A percentile compares a stretch with the other conserved stretches of the same genome.
Evolutionary conservation across 2,113 vertebrate species (phyloP).

Genomic region (Pterocles gutturalis): DNA sequence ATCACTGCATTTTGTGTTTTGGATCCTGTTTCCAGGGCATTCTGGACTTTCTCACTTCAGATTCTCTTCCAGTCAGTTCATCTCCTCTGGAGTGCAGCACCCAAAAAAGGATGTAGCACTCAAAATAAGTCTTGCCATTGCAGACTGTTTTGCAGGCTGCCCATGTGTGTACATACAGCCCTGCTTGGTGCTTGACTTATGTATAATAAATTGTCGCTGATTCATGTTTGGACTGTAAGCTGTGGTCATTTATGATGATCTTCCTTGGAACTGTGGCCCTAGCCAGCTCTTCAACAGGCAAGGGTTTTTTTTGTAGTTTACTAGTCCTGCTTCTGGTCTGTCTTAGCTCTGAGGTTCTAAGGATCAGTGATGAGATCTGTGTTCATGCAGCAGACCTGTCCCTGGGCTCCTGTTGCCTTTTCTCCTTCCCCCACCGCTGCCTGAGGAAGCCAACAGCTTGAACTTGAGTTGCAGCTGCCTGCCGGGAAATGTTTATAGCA

Average conservation of each 20-base stretch:
- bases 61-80: background rate
- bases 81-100: background rate
- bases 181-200: background rate
- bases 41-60: background rate
- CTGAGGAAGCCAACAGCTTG: background rate
- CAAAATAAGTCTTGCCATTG: background rate
- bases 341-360: background rate
- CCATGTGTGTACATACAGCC: rapidly evolving
- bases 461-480: background rate
- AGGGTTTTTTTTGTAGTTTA: background rate
- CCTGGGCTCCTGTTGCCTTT: background rate
- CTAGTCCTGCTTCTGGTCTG: background rate
- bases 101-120: background rate
- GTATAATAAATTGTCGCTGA: no score
- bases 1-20: background rate
- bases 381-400: background rate
- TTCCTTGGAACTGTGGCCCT: background rate
- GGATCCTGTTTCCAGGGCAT: background rate
- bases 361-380: rapidly evolving
- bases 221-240: background rate
- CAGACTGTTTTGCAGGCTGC: background rate
- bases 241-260: background rate
- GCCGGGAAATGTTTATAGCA: background rate
- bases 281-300: background rate
- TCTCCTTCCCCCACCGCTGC: background rate